Evolutionary conservation across 2,888 invertebrate genomes (phyloP).

Genomic region (Vanessa cardui): DNA sequence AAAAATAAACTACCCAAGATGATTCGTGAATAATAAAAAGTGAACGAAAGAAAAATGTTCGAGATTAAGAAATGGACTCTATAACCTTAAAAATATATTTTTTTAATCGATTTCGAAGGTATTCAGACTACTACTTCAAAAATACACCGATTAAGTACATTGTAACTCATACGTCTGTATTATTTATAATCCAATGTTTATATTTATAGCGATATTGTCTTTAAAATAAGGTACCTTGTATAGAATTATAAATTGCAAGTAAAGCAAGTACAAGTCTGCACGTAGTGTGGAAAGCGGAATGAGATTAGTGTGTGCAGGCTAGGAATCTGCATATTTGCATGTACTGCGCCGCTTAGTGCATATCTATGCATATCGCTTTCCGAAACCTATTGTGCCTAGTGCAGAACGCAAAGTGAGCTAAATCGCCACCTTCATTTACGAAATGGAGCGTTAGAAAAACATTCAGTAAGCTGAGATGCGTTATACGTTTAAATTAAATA

Average conservation of each 20-base stretch:
- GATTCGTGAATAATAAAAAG: conserved; percentile 71
- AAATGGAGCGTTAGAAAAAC: conserved; percentile 58
- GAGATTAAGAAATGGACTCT: conserved; percentile 23
- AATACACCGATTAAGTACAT: too few species aligned
- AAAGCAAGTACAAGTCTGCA: conserved; percentile 3
- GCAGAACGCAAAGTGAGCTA: conserved; percentile 69
- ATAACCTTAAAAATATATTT: too few species aligned
- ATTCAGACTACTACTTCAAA: too few species aligned
- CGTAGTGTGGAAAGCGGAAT: conserved; percentile 35
- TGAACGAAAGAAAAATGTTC: conserved; percentile 59
- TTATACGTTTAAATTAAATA: too few species aligned
- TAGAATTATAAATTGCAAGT: conserved; percentile 6
- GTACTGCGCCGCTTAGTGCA: conserved; percentile 63
- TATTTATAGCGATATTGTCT: too few species aligned
- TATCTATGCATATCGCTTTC: conserved; percentile 76
- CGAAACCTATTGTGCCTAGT: conserved; percentile 72
- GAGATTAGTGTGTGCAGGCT: conserved; percentile 53
- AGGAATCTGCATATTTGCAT: conserved; percentile 62
- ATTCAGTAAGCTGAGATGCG: neutral
- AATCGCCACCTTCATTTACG: conserved; percentile 73
- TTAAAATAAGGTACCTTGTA: conserved; percentile 6
- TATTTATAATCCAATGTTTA: too few species aligned
- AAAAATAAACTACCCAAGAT: conserved; percentile 78
- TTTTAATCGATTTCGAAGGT: too few species aligned
- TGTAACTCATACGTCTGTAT: too few species aligned